Conservation (phyloP, 2,113 vertebrate genomes). For the Chiloscyllium plagiosum region DNA sequence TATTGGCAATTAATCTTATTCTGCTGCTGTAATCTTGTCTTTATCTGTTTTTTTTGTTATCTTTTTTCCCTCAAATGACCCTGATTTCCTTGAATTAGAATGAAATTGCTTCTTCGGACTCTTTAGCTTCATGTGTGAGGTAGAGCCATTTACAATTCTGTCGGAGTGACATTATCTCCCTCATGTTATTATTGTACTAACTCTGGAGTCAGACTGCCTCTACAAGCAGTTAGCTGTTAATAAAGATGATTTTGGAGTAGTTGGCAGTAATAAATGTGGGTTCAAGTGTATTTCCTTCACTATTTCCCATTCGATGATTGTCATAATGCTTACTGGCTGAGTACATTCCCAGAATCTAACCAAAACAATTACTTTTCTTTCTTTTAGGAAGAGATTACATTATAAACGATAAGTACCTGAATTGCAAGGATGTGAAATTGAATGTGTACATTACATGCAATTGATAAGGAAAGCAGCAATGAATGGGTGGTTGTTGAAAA, state of each 20-base stretch:
- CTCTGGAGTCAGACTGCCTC: neutral
- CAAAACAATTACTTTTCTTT: neutral
- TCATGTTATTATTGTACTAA: neutral
- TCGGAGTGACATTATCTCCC: conserved; percentile 4
- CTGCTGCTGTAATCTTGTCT: neutral
- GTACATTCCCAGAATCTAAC: neutral
- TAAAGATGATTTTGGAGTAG: neutral
- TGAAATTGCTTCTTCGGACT: neutral
- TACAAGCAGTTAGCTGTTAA: neutral
- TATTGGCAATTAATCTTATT: neutral
- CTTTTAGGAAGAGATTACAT: neutral
- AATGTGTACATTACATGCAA: neutral
- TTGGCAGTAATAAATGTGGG: neutral
- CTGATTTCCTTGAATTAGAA: neutral
- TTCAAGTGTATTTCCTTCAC: neutral
- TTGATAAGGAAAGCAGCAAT: neutral
- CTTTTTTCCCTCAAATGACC: neutral
- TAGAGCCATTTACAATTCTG: neutral
- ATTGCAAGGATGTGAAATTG: neutral
- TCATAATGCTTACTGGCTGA: neutral
- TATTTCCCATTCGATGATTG: neutral
- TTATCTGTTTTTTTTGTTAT: neutral
- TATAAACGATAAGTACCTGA: neutral
- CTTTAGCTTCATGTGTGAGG: neutral
- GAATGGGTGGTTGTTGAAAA: neutral